Conservation (phyloP, 92 coral and sea anemone species). For the Siderastrea siderea region DNA sequence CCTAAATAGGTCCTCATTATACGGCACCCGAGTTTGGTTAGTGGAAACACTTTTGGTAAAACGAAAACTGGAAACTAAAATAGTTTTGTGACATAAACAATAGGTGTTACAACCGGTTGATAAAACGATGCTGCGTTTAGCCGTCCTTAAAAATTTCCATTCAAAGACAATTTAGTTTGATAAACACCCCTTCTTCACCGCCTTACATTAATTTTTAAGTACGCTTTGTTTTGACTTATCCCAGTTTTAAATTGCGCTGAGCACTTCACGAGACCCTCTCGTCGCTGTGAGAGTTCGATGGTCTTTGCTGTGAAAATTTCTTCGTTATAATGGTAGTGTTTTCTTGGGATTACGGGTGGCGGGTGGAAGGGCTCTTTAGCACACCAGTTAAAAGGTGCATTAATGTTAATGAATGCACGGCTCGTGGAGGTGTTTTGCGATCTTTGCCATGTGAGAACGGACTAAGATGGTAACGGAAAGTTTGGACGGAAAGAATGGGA, state of each 20-base stretch:
- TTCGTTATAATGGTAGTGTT: constrained; percentile 5
- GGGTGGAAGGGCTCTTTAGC: constrained; percentile 16
- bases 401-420: constrained; percentile 51
- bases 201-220: constrained; percentile 7
- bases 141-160: not conserved
- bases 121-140: not conserved
- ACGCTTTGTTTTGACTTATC: not conserved
- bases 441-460: constrained; percentile 17
- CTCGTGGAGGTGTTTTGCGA: constrained; percentile 53
- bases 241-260: not conserved
- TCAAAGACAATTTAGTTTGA: not conserved
- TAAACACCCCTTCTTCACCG: not conserved
- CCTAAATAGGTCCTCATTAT: not conserved
- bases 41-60: not conserved
- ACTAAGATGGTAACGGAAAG: constrained; percentile 18
- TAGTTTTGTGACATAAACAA: constrained; percentile 5
- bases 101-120: constrained; percentile 22
- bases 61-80: not conserved
- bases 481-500: constrained; percentile 12
- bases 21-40: not conserved
- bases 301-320: not conserved
- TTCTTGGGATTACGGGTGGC: constrained; percentile 19
- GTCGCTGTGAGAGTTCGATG: not conserved
- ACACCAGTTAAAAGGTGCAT: constrained; percentile 32
- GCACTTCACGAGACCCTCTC: not conserved